Percentiles rank a stretch among this genome's conserved stretches.
These are phyloP conservation scores for Megastigmus dorsalis DNA, from an alignment of 2,888 invertebrate species.

Conservation along the genomic window DNA sequence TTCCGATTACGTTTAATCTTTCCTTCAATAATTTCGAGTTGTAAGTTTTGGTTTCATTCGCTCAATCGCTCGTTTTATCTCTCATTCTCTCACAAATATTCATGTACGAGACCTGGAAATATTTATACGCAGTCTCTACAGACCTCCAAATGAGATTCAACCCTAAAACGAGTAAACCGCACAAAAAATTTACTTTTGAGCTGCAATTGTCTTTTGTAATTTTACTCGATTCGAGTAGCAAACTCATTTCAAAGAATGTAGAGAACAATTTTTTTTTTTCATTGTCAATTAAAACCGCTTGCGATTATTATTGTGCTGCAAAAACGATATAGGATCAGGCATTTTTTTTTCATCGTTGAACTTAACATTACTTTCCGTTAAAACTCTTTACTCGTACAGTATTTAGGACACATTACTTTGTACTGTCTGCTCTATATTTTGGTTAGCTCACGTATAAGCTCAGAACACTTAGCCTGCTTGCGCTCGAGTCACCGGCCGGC, in stretches of 20 bases:
- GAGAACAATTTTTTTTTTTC: conserved; percentile 2
- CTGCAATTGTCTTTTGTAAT: no score
- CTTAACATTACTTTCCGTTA: conserved; percentile 45
- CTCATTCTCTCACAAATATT: conserved; percentile 4
- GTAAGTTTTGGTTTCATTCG: background rate
- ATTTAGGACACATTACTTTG: conserved; percentile 56
- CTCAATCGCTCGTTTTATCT: background rate
- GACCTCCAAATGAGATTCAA: background rate
- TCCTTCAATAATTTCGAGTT: conserved; percentile 12
- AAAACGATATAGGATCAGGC: conserved; percentile 35
- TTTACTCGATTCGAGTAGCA: background rate
- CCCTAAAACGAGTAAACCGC: background rate
- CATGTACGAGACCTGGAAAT: conserved; percentile 18
- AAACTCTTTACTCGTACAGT: conserved; percentile 46
- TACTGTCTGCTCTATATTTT: conserved; percentile 57
- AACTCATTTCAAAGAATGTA: conserved; percentile 13
- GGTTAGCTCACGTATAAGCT: conserved; percentile 52
- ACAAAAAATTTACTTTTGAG: background rate
- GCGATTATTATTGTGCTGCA: conserved; percentile 26
- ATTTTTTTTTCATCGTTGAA: conserved; percentile 28
- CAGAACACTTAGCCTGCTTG: conserved; percentile 47
- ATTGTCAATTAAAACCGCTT: conserved; percentile 2
- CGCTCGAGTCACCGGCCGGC: background rate
- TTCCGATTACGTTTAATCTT: background rate
- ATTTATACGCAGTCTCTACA: background rate